Evolutionary conservation across 1,140 invertebrate species (phyloP).

Genomic region (Cyrtorhinus lividipennis): DNA sequence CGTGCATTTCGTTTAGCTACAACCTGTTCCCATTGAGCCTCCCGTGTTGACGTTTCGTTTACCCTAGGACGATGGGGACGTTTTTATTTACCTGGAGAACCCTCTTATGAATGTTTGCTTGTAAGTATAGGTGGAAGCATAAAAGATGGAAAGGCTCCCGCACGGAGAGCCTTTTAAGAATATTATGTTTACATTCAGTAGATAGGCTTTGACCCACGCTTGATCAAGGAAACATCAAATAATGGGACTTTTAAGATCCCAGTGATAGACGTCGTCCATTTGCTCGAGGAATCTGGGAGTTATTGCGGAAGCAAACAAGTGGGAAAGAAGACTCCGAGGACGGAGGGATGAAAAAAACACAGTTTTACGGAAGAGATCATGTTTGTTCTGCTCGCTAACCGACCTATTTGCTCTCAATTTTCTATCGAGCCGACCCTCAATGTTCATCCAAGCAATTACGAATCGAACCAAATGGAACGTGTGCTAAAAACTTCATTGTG

Average conservation of each 20-base stretch:
- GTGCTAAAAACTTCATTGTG: no score
- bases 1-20: not conserved
- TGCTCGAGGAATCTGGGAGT: not conserved
- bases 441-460: no score
- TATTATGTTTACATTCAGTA: not conserved
- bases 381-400: no score
- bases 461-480: no score
- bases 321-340: not conserved
- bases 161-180: not conserved
- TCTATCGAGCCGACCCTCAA: no score
- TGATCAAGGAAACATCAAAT: not conserved
- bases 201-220: not conserved
- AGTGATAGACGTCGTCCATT: not conserved
- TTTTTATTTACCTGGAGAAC: not conserved
- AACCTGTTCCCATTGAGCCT: not conserved
- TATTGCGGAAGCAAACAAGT: not conserved
- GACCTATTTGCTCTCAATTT: no score
- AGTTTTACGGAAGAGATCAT: no score
- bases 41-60: not conserved
- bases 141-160: not conserved
- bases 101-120: not conserved
- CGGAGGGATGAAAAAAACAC: no score
- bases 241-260: not conserved
- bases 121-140: not conserved
- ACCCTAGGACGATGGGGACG: not conserved